A percentile compares a stretch with the other conserved stretches of the same genome.
phyloP scores from a whole-genome alignment of 2,888 invertebrate species.

The Ectemnius continuus region DNA sequence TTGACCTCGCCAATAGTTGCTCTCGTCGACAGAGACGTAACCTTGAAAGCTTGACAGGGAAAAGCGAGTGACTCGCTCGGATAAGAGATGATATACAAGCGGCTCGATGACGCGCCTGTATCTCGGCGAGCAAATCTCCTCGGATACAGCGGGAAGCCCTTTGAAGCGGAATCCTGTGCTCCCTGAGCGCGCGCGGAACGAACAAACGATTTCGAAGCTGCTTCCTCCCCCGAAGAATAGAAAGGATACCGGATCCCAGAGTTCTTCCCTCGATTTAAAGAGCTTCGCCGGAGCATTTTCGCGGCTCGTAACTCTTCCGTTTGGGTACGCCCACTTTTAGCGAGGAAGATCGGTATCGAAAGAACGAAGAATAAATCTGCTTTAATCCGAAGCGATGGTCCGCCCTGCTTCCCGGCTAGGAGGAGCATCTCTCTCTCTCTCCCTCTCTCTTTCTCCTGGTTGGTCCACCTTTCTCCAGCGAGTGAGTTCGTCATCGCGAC shows the following conservation, averaged over 20 bases:
- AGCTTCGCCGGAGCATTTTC: conserved; percentile 53
- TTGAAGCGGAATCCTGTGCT: conserved; percentile 60
- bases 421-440: not conserved
- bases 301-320: conserved; percentile 49
- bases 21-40: not conserved
- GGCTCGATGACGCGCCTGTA: conserved; percentile 36
- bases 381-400: not conserved
- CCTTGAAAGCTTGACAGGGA: not conserved
- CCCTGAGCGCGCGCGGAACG: conserved; percentile 20
- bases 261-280: conserved; percentile 42
- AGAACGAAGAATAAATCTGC: conserved; percentile 35
- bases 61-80: conserved; percentile 28
- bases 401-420: not conserved
- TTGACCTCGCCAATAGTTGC: not conserved
- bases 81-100: not conserved
- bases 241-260: conserved; percentile 23
- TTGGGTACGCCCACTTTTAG: conserved; percentile 48
- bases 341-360: conserved; percentile 35
- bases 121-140: conserved; percentile 55
- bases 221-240: conserved; percentile 19
- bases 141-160: conserved; percentile 44
- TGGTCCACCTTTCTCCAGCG: not conserved
- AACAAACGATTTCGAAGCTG: conserved; percentile 41
- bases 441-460: not conserved
- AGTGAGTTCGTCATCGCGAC: not conserved